phyloP scores from a whole-genome alignment of 1,140 invertebrate genomes.

The Trinorchestia longiramus region DNA sequence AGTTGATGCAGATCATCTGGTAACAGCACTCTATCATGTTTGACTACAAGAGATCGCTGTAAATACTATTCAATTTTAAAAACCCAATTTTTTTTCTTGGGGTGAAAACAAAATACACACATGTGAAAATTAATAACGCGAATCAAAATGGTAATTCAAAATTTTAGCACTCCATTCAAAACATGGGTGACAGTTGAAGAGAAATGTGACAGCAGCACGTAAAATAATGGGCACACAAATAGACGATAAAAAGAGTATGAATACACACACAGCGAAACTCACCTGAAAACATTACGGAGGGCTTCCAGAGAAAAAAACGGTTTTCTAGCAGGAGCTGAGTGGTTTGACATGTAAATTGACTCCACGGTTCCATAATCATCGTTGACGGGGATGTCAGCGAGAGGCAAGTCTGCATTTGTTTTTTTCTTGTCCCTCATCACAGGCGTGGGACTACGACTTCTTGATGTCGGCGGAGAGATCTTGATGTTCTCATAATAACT shows the following conservation, averaged over 20 bases:
- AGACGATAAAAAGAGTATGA: no score
- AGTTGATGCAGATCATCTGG: no score
- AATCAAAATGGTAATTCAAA: background rate
- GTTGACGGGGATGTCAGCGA: background rate
- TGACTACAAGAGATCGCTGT: background rate
- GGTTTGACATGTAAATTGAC: background rate
- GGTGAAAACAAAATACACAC: background rate
- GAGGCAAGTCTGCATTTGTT: background rate
- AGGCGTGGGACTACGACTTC: background rate
- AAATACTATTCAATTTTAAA: background rate
- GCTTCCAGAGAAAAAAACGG: conserved; percentile 14
- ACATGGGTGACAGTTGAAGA: background rate
- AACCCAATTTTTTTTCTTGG: background rate
- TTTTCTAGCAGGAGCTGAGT: background rate
- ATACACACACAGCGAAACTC: background rate
- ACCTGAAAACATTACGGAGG: conserved; percentile 6
- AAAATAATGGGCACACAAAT: background rate
- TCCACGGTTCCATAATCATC: background rate
- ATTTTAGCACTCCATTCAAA: background rate
- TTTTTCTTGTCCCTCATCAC: background rate
- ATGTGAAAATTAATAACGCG: background rate
- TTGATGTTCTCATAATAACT: background rate
- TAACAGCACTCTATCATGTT: no score
- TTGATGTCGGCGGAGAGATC: background rate
- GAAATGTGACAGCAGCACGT: no score